These are phyloP conservation scores for Nephrotoma appendiculata DNA, from an alignment of 2,888 invertebrate genomes.

Conservation along the genomic window DNA sequence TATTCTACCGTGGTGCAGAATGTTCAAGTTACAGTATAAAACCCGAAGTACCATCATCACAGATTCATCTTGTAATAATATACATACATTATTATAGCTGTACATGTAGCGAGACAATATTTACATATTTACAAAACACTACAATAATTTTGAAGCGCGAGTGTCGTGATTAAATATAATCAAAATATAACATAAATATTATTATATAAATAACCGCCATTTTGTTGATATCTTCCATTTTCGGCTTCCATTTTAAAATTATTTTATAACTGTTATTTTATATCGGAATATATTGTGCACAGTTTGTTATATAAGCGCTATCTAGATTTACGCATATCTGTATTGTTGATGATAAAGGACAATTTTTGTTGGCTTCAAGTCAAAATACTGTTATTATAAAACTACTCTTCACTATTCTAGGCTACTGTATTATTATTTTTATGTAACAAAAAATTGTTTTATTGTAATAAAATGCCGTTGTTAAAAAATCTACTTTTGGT, in stretches of 20 bases:
- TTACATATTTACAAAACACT: background rate
- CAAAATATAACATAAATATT: background rate
- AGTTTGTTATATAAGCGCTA: background rate
- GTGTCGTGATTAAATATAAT: background rate
- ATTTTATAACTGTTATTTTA: background rate
- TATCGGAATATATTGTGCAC: background rate
- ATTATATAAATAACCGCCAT: background rate
- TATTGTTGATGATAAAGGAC: background rate
- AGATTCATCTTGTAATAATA: background rate
- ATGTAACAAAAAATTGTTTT: background rate
- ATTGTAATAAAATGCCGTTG: background rate
- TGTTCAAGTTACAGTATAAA: slow-evolving; percentile 63
- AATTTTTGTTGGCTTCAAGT: background rate
- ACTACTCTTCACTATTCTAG: background rate
- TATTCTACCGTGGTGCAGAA: slow-evolving; percentile 79
- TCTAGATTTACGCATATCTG: background rate
- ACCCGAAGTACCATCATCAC: background rate
- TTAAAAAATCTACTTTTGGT: background rate
- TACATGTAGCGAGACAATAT: background rate
- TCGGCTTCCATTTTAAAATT: background rate
- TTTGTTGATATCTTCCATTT: background rate
- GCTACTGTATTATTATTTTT: background rate
- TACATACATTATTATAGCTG: background rate
- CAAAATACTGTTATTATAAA: background rate
- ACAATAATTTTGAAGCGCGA: background rate